A percentile compares a stretch with the other conserved stretches of the same genome.
These are phyloP conservation scores for Gnathochromis pfefferi DNA, from an alignment of 2,113 vertebrate genomes.

Conservation along the genomic window DNA sequence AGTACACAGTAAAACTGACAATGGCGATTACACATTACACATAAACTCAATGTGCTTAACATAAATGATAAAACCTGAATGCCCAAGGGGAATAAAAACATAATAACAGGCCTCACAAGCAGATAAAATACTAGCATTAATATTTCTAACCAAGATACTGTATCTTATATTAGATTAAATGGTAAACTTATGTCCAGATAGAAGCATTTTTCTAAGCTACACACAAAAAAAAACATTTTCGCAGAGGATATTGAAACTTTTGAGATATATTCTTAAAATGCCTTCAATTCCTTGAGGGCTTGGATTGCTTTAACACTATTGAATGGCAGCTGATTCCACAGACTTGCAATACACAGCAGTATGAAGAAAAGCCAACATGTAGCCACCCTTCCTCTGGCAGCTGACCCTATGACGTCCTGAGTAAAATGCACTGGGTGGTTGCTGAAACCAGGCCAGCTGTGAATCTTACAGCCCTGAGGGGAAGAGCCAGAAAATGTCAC, in stretches of 20 bases:
- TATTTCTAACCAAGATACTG: not conserved
- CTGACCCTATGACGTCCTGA: conserved; percentile 31
- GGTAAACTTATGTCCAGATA: not conserved
- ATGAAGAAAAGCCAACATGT: conserved; percentile 18
- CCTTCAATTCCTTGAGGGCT: not conserved
- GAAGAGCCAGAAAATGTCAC: conserved; percentile 43
- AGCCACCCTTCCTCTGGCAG: not conserved
- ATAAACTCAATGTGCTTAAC: not conserved
- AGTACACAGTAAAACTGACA: not conserved
- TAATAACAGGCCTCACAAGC: not conserved
- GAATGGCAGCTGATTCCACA: not conserved
- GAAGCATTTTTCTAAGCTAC: not conserved
- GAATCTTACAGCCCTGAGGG: not conserved
- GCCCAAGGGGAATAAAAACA: fast-evolving
- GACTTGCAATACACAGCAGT: not conserved
- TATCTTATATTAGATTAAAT: not conserved
- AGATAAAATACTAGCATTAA: not conserved
- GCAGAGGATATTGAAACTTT: not conserved
- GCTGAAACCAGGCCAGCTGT: conserved; percentile 21
- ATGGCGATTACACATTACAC: not conserved
- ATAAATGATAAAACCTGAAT: not conserved
- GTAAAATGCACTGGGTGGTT: not conserved
- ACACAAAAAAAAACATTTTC: fast-evolving
- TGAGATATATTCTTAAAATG: not conserved
- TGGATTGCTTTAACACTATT: not conserved